Percentiles rank a stretch among this genome's conserved stretches.
Evolutionary conservation across 1,140 invertebrate species (phyloP).

Genomic region (Leptinotarsa defecta): DNA sequence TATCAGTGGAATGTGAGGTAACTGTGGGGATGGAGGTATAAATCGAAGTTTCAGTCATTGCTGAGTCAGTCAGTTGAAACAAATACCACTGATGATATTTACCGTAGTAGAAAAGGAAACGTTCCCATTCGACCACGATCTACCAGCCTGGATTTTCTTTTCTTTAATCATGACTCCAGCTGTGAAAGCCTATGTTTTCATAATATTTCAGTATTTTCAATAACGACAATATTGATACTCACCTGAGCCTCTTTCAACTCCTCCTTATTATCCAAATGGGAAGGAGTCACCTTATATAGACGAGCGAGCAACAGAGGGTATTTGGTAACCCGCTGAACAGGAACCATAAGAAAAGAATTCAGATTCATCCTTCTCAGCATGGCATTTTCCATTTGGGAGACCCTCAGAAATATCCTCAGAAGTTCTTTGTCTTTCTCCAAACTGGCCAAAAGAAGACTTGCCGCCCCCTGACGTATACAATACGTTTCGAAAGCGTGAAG

Average conservation of each 20-base stretch:
- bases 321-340: slow-evolving; percentile 88
- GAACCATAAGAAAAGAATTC: slow-evolving; percentile 95
- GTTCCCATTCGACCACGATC: too few species aligned
- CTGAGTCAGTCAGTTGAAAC: too few species aligned
- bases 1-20: too few species aligned
- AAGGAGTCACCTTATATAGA: slow-evolving; percentile 88
- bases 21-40: too few species aligned
- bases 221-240: not conserved
- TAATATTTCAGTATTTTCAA: too few species aligned
- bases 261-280: slow-evolving; percentile 76
- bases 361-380: slow-evolving; percentile 92
- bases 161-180: too few species aligned
- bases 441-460: slow-evolving; percentile 86
- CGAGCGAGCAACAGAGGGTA: slow-evolving; percentile 90
- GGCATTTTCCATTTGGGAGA: slow-evolving; percentile 95
- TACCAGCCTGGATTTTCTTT: too few species aligned
- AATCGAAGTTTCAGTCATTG: too few species aligned
- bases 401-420: slow-evolving; percentile 89
- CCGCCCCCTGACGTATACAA: slow-evolving; percentile 87
- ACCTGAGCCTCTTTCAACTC: slow-evolving; percentile 77
- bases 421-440: slow-evolving; percentile 95
- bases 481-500: slow-evolving; percentile 93
- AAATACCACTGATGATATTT: too few species aligned
- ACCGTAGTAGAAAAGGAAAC: too few species aligned
- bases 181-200: too few species aligned